Percentiles rank a stretch among this genome's conserved stretches.
Evolutionary conservation across 2,113 vertebrate genomes (phyloP).

Genomic region (Scomber scombrus): DNA sequence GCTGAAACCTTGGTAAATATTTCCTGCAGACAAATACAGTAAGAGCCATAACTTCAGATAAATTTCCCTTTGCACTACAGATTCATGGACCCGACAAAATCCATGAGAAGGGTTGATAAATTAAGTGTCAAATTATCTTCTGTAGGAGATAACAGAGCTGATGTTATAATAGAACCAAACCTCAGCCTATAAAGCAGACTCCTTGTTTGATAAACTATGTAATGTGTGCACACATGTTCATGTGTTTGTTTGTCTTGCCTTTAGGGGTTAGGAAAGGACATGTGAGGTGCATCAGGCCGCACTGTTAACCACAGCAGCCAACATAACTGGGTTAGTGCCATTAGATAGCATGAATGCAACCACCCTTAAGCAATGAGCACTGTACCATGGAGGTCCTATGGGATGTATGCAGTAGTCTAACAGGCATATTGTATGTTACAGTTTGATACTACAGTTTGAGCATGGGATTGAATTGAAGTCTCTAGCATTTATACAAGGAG

Average conservation of each 20-base stretch:
- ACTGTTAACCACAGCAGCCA: conserved; percentile 34
- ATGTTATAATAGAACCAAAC: neutral
- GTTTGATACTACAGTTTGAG: conserved; percentile 39
- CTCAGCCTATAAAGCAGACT: neutral
- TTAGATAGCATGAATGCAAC: conserved; percentile 40
- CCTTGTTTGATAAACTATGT: conserved; percentile 12
- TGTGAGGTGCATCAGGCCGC: conserved; percentile 32
- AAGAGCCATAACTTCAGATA: conserved; percentile 20
- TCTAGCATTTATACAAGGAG: conserved; percentile 60
- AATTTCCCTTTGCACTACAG: conserved; percentile 45
- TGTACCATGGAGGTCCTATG: conserved; percentile 35
- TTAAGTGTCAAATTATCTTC: conserved; percentile 37
- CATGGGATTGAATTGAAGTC: conserved; percentile 67
- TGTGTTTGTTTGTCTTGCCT: conserved; percentile 33
- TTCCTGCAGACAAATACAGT: conserved; percentile 39
- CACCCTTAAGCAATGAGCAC: conserved; percentile 46
- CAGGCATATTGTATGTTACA: conserved; percentile 41
- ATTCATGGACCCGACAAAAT: conserved; percentile 38
- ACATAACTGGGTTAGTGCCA: conserved; percentile 45
- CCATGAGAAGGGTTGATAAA: conserved; percentile 22
- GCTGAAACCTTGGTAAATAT: conserved; percentile 22
- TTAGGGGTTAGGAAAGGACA: conserved; percentile 31
- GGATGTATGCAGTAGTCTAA: conserved; percentile 5
- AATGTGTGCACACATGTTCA: conserved; percentile 10
- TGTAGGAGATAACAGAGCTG: conserved; percentile 16